phyloP scores from a whole-genome alignment of 2,888 invertebrate species.

The Dryococelus australis region DNA sequence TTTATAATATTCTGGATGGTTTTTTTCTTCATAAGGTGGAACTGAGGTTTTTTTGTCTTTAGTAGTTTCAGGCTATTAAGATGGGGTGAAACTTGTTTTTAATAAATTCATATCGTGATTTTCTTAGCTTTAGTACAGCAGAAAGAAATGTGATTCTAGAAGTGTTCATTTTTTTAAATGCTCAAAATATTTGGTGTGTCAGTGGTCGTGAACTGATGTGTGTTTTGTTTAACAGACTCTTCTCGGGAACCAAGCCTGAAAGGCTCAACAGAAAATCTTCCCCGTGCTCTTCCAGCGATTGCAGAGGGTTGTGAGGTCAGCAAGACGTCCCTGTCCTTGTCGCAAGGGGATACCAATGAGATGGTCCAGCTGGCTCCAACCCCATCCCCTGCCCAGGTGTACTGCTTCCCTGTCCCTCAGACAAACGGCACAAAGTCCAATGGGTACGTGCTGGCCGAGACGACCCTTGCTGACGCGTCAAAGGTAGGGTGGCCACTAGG shows the following conservation, averaged over 20 bases:
- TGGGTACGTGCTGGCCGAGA: constrained; percentile 53
- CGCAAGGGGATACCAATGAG: constrained; percentile 48
- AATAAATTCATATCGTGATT: no score
- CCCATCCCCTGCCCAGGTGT: constrained; percentile 56
- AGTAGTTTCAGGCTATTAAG: no score
- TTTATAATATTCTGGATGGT: no score
- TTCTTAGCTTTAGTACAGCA: no score
- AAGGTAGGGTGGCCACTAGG: constrained; percentile 27
- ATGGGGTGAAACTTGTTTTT: no score
- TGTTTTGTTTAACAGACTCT: constrained; percentile 58
- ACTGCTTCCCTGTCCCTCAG: constrained; percentile 44
- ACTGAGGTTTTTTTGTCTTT: no score
- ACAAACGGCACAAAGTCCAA: constrained; percentile 47
- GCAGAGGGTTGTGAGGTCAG: constrained; percentile 75
- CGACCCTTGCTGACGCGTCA: constrained; percentile 39
- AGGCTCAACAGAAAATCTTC: constrained; percentile 66
- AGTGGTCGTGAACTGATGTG: not conserved
- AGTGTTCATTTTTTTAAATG: no score
- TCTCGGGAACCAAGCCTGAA: constrained; percentile 68
- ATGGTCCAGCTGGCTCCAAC: constrained; percentile 64
- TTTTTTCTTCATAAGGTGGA: no score
- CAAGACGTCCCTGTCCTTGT: constrained; percentile 48
- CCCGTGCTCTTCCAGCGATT: constrained; percentile 65
- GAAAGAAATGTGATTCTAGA: no score
- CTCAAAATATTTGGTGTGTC: no score